Conservation (phyloP, 2,888 invertebrate genomes). For the Steromphala cineraria region DNA sequence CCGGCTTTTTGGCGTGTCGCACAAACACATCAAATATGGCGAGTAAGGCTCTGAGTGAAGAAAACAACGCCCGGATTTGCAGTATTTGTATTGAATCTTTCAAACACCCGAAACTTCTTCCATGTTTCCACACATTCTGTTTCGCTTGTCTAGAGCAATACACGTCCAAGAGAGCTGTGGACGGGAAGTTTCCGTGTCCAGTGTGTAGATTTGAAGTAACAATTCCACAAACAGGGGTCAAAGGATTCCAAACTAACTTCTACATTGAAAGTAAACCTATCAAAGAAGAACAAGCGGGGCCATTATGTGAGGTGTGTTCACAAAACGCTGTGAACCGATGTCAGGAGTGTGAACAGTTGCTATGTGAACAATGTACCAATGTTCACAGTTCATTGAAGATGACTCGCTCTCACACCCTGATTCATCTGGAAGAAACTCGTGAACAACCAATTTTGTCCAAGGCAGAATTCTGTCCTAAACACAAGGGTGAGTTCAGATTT, state of each 20-base stretch:
- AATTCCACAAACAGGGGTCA: not conserved
- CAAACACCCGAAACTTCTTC: not conserved
- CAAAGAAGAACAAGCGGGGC: not conserved
- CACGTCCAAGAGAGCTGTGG: not conserved
- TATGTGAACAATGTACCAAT: not conserved
- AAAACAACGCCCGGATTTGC: not conserved
- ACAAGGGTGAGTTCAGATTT: slow-evolving; percentile 25
- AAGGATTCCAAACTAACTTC: slow-evolving; percentile 7
- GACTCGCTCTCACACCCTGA: not conserved
- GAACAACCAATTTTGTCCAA: not conserved
- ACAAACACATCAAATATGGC: no score
- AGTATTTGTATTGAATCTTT: not conserved
- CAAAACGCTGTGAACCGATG: not conserved
- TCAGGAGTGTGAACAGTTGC: not conserved
- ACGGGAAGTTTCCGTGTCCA: not conserved
- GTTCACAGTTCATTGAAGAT: not conserved
- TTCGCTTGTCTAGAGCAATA: not conserved
- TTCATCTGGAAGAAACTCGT: not conserved
- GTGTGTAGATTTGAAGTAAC: not conserved
- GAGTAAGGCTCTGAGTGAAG: no score
- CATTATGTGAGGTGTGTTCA: not conserved
- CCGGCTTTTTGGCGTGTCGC: not conserved
- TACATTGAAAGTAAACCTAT: not conserved
- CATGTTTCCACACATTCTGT: slow-evolving; percentile 16
- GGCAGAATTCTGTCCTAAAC: not conserved